A percentile compares a stretch with the other conserved stretches of the same genome.
Evolutionary conservation across 2,113 vertebrate species (phyloP).

Genomic region (Odobenus rosmarus): DNA sequence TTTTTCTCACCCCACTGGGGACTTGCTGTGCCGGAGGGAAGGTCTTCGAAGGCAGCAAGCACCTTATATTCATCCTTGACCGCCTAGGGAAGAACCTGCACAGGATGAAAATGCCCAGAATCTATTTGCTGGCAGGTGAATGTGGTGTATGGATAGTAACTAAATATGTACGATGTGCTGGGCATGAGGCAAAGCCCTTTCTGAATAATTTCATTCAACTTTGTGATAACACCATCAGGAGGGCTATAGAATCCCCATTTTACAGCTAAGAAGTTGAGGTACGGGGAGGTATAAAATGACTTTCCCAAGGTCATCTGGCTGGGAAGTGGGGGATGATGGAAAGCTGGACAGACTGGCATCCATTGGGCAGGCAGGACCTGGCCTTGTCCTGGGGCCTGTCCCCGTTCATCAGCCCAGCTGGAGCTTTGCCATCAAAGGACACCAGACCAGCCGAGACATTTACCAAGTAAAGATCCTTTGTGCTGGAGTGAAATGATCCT

Average conservation of each 20-base stretch:
- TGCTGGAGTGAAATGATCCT: slow-evolving; percentile 57
- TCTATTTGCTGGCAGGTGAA: background rate
- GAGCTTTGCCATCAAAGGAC: background rate
- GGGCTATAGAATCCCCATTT: background rate
- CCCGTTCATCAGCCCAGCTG: background rate
- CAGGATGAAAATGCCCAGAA: background rate
- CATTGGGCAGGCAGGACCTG: background rate
- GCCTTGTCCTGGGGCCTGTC: background rate
- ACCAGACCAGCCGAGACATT: background rate
- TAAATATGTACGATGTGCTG: background rate
- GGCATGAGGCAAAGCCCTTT: background rate
- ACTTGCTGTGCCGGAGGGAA: background rate
- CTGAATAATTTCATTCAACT: background rate
- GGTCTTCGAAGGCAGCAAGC: background rate
- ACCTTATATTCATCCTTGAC: background rate
- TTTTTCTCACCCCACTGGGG: no score
- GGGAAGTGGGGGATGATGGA: background rate
- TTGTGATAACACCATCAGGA: background rate
- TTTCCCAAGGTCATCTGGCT: background rate
- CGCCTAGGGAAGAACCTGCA: background rate
- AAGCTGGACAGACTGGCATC: background rate
- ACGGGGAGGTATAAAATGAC: background rate
- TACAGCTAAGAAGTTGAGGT: background rate
- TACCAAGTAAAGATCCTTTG: slow-evolving; percentile 60
- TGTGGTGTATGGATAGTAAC: rapidly evolving